phyloP scores from a whole-genome alignment of 2,797 vertebrate genomes.

The Sciaenops ocellatus region DNA sequence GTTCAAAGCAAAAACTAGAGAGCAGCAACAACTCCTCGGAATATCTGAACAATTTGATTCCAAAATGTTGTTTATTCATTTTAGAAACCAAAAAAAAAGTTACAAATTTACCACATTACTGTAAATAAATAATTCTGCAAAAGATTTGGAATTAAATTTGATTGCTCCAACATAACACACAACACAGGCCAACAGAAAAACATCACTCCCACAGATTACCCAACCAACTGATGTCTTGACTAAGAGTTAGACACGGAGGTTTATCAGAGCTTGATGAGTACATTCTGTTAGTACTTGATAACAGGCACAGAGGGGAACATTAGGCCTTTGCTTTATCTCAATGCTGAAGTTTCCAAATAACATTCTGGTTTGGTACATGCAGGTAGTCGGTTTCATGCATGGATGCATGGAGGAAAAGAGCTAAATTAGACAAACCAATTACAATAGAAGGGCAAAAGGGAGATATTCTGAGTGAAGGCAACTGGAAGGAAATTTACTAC shows the following conservation, averaged over 20 bases:
- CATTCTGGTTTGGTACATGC: constrained; percentile 70
- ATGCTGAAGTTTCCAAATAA: constrained; percentile 3
- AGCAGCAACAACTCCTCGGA: neutral
- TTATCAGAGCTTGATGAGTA: constrained; percentile 32
- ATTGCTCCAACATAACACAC: constrained; percentile 1
- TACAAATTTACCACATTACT: neutral
- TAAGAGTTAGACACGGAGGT: constrained; percentile 18
- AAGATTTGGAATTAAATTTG: neutral
- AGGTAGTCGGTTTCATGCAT: constrained; percentile 66
- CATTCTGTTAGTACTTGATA: constrained; percentile 62
- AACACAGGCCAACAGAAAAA: constrained; percentile 12
- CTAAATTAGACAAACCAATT: constrained; percentile 61
- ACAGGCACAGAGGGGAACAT: constrained; percentile 27
- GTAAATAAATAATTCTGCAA: neutral
- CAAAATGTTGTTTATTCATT: constrained; percentile 6
- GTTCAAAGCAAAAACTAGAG: constrained; percentile 41
- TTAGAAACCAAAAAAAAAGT: neutral
- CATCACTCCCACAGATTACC: constrained; percentile 22
- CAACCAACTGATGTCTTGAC: constrained; percentile 10
- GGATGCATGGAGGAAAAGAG: constrained; percentile 51
- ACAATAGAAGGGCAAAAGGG: constrained; percentile 43
- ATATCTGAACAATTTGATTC: neutral
- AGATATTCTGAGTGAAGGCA: constrained; percentile 60
- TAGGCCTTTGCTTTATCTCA: constrained; percentile 10
- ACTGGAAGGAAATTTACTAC: constrained; percentile 84